Percentiles rank a stretch among this genome's conserved stretches.
These are phyloP conservation scores for Latrodectus hesperus DNA, from an alignment of 2,888 invertebrate genomes.

Conservation along the genomic window DNA sequence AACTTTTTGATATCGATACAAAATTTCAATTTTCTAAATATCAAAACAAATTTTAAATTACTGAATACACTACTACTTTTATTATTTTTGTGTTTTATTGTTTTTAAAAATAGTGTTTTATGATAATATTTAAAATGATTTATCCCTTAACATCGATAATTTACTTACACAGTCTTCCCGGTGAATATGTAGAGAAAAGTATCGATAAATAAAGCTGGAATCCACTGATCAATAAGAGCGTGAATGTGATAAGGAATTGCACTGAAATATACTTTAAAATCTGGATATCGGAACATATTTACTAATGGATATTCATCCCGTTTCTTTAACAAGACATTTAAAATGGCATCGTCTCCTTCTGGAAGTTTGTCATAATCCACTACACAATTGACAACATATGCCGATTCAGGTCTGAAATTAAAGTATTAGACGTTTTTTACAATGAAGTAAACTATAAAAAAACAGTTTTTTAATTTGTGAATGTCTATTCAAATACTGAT, in stretches of 20 bases:
- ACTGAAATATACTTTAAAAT: constrained; percentile 47
- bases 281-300: constrained; percentile 58
- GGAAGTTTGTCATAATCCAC: constrained; percentile 45
- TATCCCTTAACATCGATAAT: too few relatives aligned
- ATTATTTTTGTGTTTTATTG: too few relatives aligned
- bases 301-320: constrained; percentile 50
- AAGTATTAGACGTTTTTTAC: not conserved
- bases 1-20: too few relatives aligned
- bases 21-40: too few relatives aligned
- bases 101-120: too few relatives aligned
- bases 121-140: too few relatives aligned
- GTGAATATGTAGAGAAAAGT: constrained; percentile 55
- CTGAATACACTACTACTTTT: too few relatives aligned
- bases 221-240: constrained; percentile 56
- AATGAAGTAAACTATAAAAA: too few relatives aligned
- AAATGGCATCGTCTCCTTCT: constrained; percentile 35
- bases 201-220: constrained; percentile 51
- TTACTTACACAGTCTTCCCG: constrained; percentile 58
- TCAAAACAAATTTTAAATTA: too few relatives aligned
- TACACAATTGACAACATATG: constrained; percentile 38
- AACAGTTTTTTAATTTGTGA: too few relatives aligned
- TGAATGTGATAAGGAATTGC: constrained; percentile 36
- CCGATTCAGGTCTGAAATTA: constrained; percentile 32
- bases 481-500: too few relatives aligned
- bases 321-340: constrained; percentile 37